Base-by-base conservation (phyloP, 37 sponge, comb jelly and placozoan genomes). In the Geodia barretti region DNA sequence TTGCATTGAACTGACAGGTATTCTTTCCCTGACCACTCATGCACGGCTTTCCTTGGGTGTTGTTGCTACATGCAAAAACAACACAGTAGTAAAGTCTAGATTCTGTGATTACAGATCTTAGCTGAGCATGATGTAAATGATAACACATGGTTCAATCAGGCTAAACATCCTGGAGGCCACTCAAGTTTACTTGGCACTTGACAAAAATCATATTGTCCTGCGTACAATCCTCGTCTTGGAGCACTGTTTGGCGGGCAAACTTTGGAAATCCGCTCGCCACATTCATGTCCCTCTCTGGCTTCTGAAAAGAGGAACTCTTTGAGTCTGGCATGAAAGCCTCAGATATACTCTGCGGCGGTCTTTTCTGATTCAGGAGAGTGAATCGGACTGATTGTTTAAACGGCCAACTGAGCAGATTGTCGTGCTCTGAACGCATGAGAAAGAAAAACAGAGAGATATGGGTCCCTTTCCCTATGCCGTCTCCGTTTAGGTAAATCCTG, bases 401-500 rank as follows among this genome's bases (percentile, higher is more conserved):
- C 0, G 90, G 90, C 81, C 80, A 90, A 0, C 31, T 17, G 0
- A 90, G 81, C 29, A 90, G 76, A 41, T 69, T 61, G 70, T 90
- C 90, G 62, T 90, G 86, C 76, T 90, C 90, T 23, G 77, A 76
- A 26, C 69, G 67, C 90, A 90, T 90, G 41, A 90, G 39, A n/a
- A 90, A 86, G 33, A 90, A 74, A 66, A 84, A 90, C 28, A 90
- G 54, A 0, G 86, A 85, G 32, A 90, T 31, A 36, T 90, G 81
- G 1, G 90, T 70, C 3, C 86, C 86, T 63, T 90, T 90, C 7
- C 90, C 90, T 40, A 42, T 39, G 31, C 90, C 90, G 41, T 90
- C 90, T 21, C 90, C 90, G 70, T 90, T 85, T 11, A 90, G 71
- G 76, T 90, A 90, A 21, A 47, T 64, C 8, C 90, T 36, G 38